Percentiles rank a stretch among this genome's conserved stretches.
phyloP scores from a whole-genome alignment of 2,888 invertebrate genomes.

The Oxytorus armatus region DNA sequence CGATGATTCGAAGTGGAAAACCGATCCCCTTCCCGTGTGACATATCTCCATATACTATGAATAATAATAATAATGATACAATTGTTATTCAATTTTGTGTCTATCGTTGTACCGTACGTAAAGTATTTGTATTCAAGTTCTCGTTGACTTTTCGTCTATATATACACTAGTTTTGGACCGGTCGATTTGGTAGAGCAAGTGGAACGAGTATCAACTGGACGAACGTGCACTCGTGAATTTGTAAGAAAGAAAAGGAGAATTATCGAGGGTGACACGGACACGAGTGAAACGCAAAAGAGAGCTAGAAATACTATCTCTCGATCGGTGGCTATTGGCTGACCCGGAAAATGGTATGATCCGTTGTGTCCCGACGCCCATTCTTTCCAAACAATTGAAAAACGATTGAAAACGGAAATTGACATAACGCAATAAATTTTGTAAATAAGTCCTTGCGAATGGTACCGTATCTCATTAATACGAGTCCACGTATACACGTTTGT shows the following conservation, averaged over 20 bases:
- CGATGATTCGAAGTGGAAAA: too few relatives aligned
- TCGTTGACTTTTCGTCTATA: conserved; percentile 20
- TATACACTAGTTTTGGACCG: conserved; percentile 21
- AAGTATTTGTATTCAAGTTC: conserved; percentile 27
- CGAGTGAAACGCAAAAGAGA: not conserved
- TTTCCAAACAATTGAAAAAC: too few relatives aligned
- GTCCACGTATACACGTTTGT: too few relatives aligned
- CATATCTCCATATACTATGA: too few relatives aligned
- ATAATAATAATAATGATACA: conserved; percentile 11
- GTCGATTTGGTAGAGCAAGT: not conserved
- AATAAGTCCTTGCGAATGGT: too few relatives aligned
- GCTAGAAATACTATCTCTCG: conserved; percentile 74
- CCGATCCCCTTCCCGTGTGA: too few relatives aligned
- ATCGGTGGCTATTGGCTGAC: conserved; percentile 82
- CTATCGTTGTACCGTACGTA: not conserved
- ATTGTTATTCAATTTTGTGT: not conserved
- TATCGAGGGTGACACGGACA: not conserved
- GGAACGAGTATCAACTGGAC: not conserved
- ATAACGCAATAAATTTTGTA: too few relatives aligned
- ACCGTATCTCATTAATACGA: too few relatives aligned
- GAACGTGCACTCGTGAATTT: not conserved
- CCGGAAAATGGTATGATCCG: conserved; percentile 83
- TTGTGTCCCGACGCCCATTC: conserved; percentile 76
- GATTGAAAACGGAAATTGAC: too few relatives aligned
- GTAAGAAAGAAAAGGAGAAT: not conserved